A percentile compares a stretch with the other conserved stretches of the same genome.
These are phyloP conservation scores for Nixonia krombeini DNA, from an alignment of 1,140 invertebrate genomes.

Conservation along the genomic window DNA sequence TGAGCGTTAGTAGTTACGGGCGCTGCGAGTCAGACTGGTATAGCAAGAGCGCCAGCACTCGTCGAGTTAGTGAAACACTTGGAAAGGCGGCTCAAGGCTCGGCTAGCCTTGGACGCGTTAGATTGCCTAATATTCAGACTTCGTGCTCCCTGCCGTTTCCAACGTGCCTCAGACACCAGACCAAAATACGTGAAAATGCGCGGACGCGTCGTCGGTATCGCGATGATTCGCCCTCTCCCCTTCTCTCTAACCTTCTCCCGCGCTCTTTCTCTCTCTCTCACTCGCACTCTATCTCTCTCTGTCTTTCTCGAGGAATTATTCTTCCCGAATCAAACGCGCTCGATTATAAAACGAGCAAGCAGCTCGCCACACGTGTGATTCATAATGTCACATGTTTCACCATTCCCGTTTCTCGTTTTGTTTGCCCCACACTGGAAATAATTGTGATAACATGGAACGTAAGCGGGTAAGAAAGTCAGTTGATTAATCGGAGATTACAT, in stretches of 20 bases:
- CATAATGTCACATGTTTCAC: too few species aligned
- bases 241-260: background rate
- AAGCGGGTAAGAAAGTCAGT: background rate
- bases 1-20: constrained; percentile 25
- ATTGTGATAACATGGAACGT: too few species aligned
- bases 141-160: constrained; percentile 37
- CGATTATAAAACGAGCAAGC: too few species aligned
- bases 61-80: constrained; percentile 67
- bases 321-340: too few species aligned
- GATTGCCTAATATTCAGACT: constrained; percentile 71
- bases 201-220: constrained; percentile 20
- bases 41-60: constrained; percentile 32
- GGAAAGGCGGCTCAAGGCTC: constrained; percentile 70
- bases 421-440: too few species aligned
- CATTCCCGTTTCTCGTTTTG: too few species aligned
- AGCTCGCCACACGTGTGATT: too few species aligned
- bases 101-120: constrained; percentile 71
- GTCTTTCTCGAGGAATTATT: too few species aligned
- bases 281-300: too few species aligned
- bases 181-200: constrained; percentile 46
- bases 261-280: too few species aligned
- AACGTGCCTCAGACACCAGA: constrained; percentile 31
- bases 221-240: background rate
- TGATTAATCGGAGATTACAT: constrained; percentile 10
- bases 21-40: constrained; percentile 26